Evolutionary conservation across 2,888 invertebrate species (phyloP).

Genomic region (Pachymerium ferrugineum): DNA sequence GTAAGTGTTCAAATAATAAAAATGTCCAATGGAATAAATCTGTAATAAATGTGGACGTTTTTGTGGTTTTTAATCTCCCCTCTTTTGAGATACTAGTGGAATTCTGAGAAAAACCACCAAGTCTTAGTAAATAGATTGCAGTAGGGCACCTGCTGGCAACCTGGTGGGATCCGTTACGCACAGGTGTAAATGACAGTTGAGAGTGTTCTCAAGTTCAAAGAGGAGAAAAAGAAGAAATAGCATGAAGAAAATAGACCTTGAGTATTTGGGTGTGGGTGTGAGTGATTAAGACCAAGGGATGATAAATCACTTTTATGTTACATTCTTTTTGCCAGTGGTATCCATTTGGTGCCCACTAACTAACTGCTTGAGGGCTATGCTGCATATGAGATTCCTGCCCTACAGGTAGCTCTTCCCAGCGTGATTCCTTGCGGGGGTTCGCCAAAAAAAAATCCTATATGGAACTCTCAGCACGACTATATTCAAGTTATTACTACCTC

Average conservation of each 20-base stretch:
- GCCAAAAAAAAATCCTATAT: neutral
- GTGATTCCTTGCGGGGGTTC: neutral
- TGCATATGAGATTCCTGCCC: neutral
- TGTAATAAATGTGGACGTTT: neutral
- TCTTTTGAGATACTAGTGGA: neutral
- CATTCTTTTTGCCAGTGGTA: neutral
- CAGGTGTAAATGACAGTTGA: neutral
- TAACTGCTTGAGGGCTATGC: neutral
- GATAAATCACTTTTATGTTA: constrained; percentile 6
- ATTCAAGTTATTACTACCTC: neutral
- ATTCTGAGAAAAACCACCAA: neutral
- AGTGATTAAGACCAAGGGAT: neutral
- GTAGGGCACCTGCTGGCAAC: neutral
- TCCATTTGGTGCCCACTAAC: neutral
- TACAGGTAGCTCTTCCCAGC: neutral
- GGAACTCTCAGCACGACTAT: neutral
- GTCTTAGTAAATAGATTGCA: neutral
- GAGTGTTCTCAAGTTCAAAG: neutral
- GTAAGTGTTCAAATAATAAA: too few species aligned
- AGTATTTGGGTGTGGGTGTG: constrained; percentile 13
- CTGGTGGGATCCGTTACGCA: neutral
- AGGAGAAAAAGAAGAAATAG: neutral
- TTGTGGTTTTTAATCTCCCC: neutral
- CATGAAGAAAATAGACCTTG: neutral
- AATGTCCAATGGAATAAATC: too few species aligned